Conservation (phyloP, 1,140 invertebrate species). For the Riptortus pedestris region DNA sequence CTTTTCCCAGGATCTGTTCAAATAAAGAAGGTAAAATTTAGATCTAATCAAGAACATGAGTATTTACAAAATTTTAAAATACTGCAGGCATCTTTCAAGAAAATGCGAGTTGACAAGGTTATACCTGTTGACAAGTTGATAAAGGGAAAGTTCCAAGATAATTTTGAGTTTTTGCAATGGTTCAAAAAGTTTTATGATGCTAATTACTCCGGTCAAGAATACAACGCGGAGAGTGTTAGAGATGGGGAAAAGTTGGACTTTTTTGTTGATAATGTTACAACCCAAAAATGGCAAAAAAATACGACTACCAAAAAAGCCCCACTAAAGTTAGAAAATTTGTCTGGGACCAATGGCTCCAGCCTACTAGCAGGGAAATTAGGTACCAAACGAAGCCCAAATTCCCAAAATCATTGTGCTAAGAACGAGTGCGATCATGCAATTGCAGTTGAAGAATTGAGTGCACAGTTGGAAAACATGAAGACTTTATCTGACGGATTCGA, state of each 20-base stretch:
- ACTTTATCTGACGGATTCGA: conserved; percentile 85
- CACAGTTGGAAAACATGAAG: conserved; percentile 72
- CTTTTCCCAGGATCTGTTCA: conserved; percentile 82
- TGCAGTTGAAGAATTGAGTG: neutral
- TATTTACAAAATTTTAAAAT: conserved; percentile 99
- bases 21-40: conserved; percentile 95
- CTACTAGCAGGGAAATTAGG: neutral
- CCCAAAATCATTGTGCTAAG: neutral
- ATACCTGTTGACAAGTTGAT: conserved; percentile 80
- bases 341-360: neutral
- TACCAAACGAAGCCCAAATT: neutral
- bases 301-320: neutral
- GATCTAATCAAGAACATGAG: conserved; percentile 96
- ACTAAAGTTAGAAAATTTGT: neutral
- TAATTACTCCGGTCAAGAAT: conserved; percentile 86
- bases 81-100: conserved; percentile 93
- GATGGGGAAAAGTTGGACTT: conserved; percentile 65
- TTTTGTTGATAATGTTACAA: neutral
- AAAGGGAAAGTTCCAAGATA: conserved; percentile 93
- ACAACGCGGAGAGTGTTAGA: conserved; percentile 76
- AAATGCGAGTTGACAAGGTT: conserved; percentile 97
- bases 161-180: conserved; percentile 99
- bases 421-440: neutral
- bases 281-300: too few species aligned
- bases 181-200: conserved; percentile 99